These are phyloP conservation scores for Salarias fasciatus DNA, from an alignment of 2,797 vertebrate species.

Conservation along the genomic window DNA sequence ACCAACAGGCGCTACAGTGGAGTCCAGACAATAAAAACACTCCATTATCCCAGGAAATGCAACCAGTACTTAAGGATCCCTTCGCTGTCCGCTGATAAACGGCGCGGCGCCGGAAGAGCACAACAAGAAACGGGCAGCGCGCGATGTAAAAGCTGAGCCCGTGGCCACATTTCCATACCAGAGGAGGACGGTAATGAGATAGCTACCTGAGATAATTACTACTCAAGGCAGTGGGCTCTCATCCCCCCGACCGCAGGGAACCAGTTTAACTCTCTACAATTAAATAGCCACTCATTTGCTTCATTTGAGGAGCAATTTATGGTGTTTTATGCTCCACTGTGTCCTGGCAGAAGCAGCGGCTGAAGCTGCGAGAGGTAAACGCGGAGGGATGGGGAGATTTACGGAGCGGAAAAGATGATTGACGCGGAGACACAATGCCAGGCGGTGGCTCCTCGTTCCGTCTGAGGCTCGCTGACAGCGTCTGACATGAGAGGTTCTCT, in stretches of 20 bases:
- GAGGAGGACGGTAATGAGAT: conserved; percentile 74
- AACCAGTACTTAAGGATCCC: conserved; percentile 34
- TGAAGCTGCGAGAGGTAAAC: conserved; percentile 4
- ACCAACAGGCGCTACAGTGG: background rate
- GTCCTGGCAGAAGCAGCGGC: conserved; percentile 7
- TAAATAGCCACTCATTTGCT: conserved; percentile 69
- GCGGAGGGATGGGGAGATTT: background rate
- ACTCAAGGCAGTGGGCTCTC: conserved; percentile 67
- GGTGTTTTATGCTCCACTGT: conserved; percentile 52
- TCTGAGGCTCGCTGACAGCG: too few species aligned
- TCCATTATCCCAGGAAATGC: conserved; percentile 20
- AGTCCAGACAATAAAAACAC: conserved; percentile 25
- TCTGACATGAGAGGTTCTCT: too few species aligned
- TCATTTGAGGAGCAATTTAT: conserved; percentile 63
- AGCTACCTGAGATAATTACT: conserved; percentile 81
- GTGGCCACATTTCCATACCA: conserved; percentile 59
- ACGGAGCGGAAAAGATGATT: conserved; percentile 1
- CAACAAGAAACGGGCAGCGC: conserved; percentile 34
- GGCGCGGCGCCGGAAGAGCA: conserved; percentile 22
- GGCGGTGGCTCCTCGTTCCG: background rate
- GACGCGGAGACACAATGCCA: background rate
- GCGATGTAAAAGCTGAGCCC: conserved; percentile 29
- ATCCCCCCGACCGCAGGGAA: conserved; percentile 55
- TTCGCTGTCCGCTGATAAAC: conserved; percentile 43
- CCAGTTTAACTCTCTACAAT: conserved; percentile 69